Evolutionary conservation across 2,797 vertebrate species (phyloP), one percentile per base, ranked within the genome.

Genomic region (Okamejei kenojei): DNA sequence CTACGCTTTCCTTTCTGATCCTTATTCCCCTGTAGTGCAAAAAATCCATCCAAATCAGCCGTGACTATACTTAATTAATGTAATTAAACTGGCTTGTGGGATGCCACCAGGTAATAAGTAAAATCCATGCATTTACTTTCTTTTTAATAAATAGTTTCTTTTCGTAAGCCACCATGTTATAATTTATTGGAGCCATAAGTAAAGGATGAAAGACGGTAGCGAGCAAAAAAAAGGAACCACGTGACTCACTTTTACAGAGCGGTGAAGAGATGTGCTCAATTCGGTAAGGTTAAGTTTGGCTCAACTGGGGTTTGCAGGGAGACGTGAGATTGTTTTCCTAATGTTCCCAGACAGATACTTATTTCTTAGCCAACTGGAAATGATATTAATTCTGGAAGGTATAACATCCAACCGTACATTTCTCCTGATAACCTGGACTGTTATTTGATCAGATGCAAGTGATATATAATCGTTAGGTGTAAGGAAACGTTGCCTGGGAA

Each of bases 281-380:
- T 73, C 38, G 74, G 21, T 23, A 74, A 45, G 29, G 21, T 1
- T 91, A 63, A 91, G 54, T n/a, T 91, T 91, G 73, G 38, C 71
- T 29, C 35, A 29, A 45, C 21, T 45, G 90, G 26, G 68, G 35
- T 7, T 92, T 76, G 38, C 38, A 54, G 38, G 15, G 38, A 76
- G 15, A 29, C 2, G 38, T n/a, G 38, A 45, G 35, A 73, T 92
- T 7, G 38, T 29, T 76, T 92, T 76, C 90, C 32, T 92, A 92
- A 92, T 92, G 38, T 76, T 58, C 38, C 23, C 2, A 29, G 38
- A 54, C 38, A 74, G 68, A 45, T 92, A 54, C 15, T 92, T 92
- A 74, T 92, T 74, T 54, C 90, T 76, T 45, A 74, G 71, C 38
- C 90, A 92, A 92, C 26, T 92, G 71, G 38, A 76, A 92, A 92